Evolutionary conservation across 2,888 invertebrate species (phyloP).

Genomic region (Rhorus exstirpatorius): DNA sequence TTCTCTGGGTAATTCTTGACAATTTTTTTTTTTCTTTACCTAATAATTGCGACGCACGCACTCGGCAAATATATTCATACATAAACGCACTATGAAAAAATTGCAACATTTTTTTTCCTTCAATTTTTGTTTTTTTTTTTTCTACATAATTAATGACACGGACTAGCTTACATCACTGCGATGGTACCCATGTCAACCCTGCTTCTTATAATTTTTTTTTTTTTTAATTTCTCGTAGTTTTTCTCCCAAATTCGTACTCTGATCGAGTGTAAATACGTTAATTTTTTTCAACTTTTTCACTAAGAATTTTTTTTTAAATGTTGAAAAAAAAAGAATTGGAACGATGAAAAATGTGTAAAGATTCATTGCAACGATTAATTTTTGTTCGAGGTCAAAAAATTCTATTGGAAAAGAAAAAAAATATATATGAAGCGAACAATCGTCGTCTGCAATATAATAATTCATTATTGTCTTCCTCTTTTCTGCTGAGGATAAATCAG

Average conservation of each 20-base stretch:
- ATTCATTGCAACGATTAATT: too few species aligned
- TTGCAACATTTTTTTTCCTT: slow-evolving; percentile 28
- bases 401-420: too few species aligned
- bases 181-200: slow-evolving; percentile 70
- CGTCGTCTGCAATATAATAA: too few species aligned
- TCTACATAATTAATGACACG: slow-evolving; percentile 51
- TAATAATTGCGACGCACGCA: slow-evolving; percentile 64
- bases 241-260: slow-evolving; percentile 46
- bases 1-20: not conserved
- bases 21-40: slow-evolving; percentile 16
- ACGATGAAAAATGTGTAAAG: too few species aligned
- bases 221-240: too few species aligned
- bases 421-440: not conserved
- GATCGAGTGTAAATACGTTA: too few species aligned
- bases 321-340: not conserved
- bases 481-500: not conserved
- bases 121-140: not conserved
- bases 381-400: too few species aligned
- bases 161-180: slow-evolving; percentile 64
- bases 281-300: too few species aligned
- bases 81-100: slow-evolving; percentile 42
- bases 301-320: not conserved
- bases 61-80: slow-evolving; percentile 56
- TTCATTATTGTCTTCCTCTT: not conserved
- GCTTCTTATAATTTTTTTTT: slow-evolving; percentile 61